Conservation (phyloP, 2,888 invertebrate species). For the Eudemis profundana region DNA sequence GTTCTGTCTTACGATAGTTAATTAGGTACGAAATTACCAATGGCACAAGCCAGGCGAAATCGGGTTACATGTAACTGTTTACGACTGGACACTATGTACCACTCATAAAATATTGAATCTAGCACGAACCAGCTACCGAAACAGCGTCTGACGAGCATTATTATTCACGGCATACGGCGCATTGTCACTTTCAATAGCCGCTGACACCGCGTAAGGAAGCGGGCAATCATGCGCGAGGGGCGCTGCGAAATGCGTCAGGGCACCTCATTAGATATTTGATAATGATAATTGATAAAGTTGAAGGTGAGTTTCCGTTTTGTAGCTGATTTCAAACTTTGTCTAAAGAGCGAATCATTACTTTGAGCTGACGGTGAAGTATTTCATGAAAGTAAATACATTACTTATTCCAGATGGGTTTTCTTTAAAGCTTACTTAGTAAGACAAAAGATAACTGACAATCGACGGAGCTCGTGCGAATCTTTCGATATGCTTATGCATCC, state of each 20-base stretch:
- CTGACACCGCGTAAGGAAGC: slow-evolving; percentile 56
- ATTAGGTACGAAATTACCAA: too few relatives aligned
- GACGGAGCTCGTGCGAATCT: too few relatives aligned
- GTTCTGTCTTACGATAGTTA: too few relatives aligned
- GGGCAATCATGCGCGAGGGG: slow-evolving; percentile 49
- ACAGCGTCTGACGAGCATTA: slow-evolving; percentile 49
- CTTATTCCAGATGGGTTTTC: too few relatives aligned
- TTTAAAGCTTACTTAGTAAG: too few relatives aligned
- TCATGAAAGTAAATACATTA: too few relatives aligned
- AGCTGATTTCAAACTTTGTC: background rate
- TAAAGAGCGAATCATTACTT: too few relatives aligned
- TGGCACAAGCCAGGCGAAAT: too few relatives aligned
- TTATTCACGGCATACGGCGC: slow-evolving; percentile 59
- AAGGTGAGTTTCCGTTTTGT: background rate
- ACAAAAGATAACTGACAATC: too few relatives aligned
- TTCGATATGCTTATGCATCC: too few relatives aligned
- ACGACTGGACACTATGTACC: background rate
- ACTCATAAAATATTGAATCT: slow-evolving; percentile 6
- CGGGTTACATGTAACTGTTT: too few relatives aligned
- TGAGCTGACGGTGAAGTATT: too few relatives aligned
- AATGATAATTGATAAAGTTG: slow-evolving; percentile 20
- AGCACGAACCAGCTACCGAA: slow-evolving; percentile 25
- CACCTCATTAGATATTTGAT: slow-evolving; percentile 35
- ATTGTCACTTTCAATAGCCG: slow-evolving; percentile 69
- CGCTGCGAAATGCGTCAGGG: slow-evolving; percentile 38